phyloP scores from a whole-genome alignment of 2,113 vertebrate species.

The Perca flavescens region DNA sequence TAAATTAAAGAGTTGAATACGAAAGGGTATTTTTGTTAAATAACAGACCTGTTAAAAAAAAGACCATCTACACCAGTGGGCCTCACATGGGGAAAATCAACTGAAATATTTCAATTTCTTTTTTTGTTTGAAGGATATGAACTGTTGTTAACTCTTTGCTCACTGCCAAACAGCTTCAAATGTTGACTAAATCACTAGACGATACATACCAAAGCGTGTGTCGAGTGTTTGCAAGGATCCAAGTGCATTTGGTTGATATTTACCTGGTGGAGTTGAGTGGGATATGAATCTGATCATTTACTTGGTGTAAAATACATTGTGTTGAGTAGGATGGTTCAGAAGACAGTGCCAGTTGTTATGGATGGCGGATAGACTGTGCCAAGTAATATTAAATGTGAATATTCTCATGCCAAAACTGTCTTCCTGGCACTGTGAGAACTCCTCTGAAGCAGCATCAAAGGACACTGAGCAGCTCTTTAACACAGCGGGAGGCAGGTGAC shows the following conservation, averaged over 20 bases:
- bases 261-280: constrained; percentile 13
- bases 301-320: neutral
- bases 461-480: neutral
- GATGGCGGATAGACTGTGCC: neutral
- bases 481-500: constrained; percentile 1
- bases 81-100: neutral
- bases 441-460: constrained; percentile 13
- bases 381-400: constrained; percentile 1
- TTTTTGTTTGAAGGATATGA: neutral
- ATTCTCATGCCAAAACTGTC: neutral
- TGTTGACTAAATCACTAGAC: no score
- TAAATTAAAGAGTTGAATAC: neutral
- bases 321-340: neutral
- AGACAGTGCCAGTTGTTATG: neutral
- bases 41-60: neutral
- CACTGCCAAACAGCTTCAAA: neutral
- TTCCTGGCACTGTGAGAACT: neutral
- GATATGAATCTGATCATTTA: neutral
- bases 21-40: neutral
- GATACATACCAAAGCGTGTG: neutral
- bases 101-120: neutral
- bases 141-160: neutral
- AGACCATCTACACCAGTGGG: neutral
- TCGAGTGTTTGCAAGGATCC: neutral
- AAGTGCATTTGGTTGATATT: neutral